phyloP scores from a whole-genome alignment of 1,140 invertebrate genomes.

The Caenorhabditis brenneri region DNA sequence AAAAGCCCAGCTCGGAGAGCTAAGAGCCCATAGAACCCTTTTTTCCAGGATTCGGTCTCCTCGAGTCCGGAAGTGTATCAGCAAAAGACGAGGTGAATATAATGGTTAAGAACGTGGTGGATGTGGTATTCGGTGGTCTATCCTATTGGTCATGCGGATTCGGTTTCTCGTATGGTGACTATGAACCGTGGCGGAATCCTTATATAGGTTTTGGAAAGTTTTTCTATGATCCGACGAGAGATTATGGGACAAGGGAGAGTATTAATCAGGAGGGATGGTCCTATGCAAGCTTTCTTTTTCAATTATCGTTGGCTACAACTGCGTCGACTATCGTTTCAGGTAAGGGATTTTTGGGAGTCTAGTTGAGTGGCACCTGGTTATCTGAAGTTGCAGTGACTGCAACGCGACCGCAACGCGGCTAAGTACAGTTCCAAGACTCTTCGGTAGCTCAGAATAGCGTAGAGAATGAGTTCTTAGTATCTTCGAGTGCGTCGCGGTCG shows the following conservation, averaged over 20 bases:
- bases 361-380: not conserved
- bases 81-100: constrained; percentile 92
- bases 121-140: constrained; percentile 84
- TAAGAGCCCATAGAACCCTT: no score
- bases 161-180: constrained; percentile 84
- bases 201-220: constrained; percentile 76
- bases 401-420: no score
- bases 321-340: constrained; percentile 89
- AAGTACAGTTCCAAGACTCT: no score
- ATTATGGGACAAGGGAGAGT: constrained; percentile 29
- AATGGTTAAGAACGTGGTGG: constrained; percentile 92
- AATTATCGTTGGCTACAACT: constrained; percentile 86
- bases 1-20: no score
- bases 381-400: no score
- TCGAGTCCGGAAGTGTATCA: constrained; percentile 88
- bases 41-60: constrained; percentile 84
- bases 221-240: constrained; percentile 71
- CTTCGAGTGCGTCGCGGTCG: no score
- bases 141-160: constrained; percentile 94
- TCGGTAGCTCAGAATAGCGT: no score
- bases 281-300: constrained; percentile 72
- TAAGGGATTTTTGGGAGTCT: constrained; percentile 68
- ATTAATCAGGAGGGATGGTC: constrained; percentile 62
- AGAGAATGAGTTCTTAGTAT: no score
- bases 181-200: constrained; percentile 75